Conservation (phyloP, 23 tunicate species). For the Halocynthia aurantium region DNA sequence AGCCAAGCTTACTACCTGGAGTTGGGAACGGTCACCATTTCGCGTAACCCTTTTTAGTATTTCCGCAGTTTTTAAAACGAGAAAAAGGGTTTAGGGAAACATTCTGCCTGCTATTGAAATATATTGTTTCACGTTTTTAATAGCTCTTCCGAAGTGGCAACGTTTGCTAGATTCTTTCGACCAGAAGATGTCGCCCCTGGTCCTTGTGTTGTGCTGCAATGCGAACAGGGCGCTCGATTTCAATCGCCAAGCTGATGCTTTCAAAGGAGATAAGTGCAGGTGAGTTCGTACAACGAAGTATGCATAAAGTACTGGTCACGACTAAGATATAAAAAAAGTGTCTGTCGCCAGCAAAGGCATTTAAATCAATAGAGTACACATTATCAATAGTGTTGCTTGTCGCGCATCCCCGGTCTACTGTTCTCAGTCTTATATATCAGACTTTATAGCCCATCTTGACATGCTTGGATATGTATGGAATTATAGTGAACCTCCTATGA, state of each 20-base stretch:
- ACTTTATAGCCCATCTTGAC: too few relatives aligned
- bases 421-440: neutral
- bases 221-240: conserved; percentile 59
- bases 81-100: too few relatives aligned
- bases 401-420: neutral
- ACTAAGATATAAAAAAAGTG: too few relatives aligned
- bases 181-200: conserved; percentile 83
- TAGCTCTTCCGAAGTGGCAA: conserved; percentile 83
- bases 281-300: neutral
- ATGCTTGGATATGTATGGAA: too few relatives aligned
- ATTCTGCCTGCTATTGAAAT: neutral
- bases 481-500: too few relatives aligned
- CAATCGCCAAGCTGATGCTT: conserved; percentile 37
- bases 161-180: conserved; percentile 19
- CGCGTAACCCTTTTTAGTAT: too few relatives aligned
- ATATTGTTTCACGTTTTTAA: neutral
- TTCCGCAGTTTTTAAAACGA: too few relatives aligned
- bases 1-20: too few relatives aligned
- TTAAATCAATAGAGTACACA: too few relatives aligned
- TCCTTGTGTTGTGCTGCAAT: conserved; percentile 43
- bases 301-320: too few relatives aligned
- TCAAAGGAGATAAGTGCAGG: conserved; percentile 66
- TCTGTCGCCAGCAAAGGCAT: too few relatives aligned
- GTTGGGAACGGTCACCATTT: too few relatives aligned
- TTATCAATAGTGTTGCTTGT: neutral